phyloP scores from a whole-genome alignment of 2,797 vertebrate genomes.

The Tachyglossus aculeatus region DNA sequence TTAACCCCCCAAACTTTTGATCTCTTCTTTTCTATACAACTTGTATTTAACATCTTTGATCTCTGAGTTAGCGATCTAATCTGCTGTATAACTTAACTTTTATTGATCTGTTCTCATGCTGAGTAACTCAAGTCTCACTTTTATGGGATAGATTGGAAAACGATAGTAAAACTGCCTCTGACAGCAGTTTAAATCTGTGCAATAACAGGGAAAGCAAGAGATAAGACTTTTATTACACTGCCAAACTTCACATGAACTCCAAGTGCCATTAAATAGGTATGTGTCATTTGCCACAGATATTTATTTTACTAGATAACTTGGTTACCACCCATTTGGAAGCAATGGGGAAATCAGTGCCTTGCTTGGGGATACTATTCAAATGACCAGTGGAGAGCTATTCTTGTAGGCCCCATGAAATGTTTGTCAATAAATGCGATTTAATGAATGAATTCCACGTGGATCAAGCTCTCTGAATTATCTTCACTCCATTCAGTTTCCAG shows the following conservation, averaged over 20 bases:
- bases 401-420: too few species aligned
- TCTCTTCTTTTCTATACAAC: conserved; percentile 73
- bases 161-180: conserved; percentile 86
- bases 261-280: conserved; percentile 84
- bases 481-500: conserved; percentile 39
- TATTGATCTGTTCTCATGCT: conserved; percentile 92
- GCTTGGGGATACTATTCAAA: too few species aligned
- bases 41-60: conserved; percentile 83
- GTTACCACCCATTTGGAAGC: conserved; percentile 77
- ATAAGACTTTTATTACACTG: conserved; percentile 89
- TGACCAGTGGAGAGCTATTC: too few species aligned
- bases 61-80: conserved; percentile 79
- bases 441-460: too few species aligned
- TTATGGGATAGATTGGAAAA: conserved; percentile 84
- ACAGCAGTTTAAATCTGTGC: conserved; percentile 82
- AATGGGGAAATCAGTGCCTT: conserved; percentile 50
- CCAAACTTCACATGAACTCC: conserved; percentile 85
- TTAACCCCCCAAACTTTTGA: conserved; percentile 79
- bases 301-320: conserved; percentile 77
- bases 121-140: conserved; percentile 87
- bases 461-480: conserved; percentile 27
- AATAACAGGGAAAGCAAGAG: conserved; percentile 85
- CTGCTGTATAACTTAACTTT: conserved; percentile 80
- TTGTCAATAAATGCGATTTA: too few species aligned
- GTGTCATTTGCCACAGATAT: conserved; percentile 81